Percentiles rank a stretch among this genome's conserved stretches.
Evolutionary conservation across 1,140 invertebrate species (phyloP).

Genomic region (Magallana gigas): DNA sequence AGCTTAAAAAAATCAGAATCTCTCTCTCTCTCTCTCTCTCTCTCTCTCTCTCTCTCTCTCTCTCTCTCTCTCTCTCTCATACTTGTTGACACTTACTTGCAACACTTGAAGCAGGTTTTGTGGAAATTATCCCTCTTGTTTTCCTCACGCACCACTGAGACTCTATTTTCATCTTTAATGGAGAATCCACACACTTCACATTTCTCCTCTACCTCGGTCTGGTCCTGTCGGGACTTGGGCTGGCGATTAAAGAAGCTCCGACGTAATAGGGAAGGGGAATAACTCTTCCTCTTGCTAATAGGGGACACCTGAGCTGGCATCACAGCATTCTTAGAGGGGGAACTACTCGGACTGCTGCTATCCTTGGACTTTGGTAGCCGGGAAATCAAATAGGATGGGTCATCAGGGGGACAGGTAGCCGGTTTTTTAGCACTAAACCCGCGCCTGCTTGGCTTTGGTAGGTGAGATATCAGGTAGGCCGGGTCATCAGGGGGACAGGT

Average conservation of each 20-base stretch:
- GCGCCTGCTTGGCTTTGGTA: background rate
- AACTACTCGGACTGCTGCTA: slow-evolving; percentile 8
- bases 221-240: background rate
- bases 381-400: background rate
- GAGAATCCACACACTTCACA: slow-evolving; percentile 51
- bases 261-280: slow-evolving; percentile 49
- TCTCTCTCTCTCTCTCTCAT: slow-evolving; percentile 47
- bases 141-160: slow-evolving; percentile 39
- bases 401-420: slow-evolving; percentile 38
- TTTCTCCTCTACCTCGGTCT: slow-evolving; percentile 38
- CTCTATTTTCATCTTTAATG: slow-evolving; percentile 46
- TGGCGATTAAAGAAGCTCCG: slow-evolving; percentile 39
- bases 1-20: no score
- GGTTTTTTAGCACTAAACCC: background rate
- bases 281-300: slow-evolving; percentile 44
- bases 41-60: slow-evolving; percentile 46
- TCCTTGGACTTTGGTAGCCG: background rate
- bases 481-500: slow-evolving; percentile 47
- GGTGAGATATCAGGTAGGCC: background rate
- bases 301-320: slow-evolving; percentile 37
- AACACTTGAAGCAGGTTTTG: slow-evolving; percentile 42
- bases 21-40: slow-evolving; percentile 31
- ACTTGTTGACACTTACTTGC: slow-evolving; percentile 41
- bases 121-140: slow-evolving; percentile 36
- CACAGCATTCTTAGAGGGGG: slow-evolving; percentile 32